Base-by-base conservation (phyloP, 2,113 vertebrate species). In the Pycnonotus jocosus region DNA sequence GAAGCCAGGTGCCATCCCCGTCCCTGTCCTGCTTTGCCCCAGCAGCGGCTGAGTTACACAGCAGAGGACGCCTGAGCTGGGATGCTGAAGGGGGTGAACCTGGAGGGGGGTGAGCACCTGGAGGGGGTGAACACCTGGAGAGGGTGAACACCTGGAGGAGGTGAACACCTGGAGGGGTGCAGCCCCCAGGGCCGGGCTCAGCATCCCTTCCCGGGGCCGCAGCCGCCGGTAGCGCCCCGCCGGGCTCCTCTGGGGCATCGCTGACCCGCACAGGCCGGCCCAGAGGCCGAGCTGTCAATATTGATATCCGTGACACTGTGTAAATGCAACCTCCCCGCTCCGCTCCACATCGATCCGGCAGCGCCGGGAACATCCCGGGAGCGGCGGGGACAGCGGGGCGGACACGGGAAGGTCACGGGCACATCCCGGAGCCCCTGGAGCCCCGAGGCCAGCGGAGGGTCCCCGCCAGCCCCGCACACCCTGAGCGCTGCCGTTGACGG, bases 31-130 rank as follows among this genome's bases (percentile, higher is more conserved):
- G 10, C 47, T 35, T 24, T 1, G 5, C 13, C 31, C 50, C 21
- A 0, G 1, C 0, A 2, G 23, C 0, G 37, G 19, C 28, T 2
- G 57, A 10, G 28, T 9, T 6, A 0, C 54, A 3, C 38, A 13
- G 48, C 47, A 0, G 11, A n/a, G 47, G 65, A 4, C 7, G 14
- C 44, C 28, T 0, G 44, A 38, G 38, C 23, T 0, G 56, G 9
- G 77, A 2, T 2, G 78, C n/a, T 4, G 0, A 11, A 17, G 47
- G 44, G 57, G 30, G 31, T n/a, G n/a, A n/a, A 24, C 27, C 65
- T 0, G 38, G 38, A 38, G 38, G 38, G 38, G 38, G 38, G 3
- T 0, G 37, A 48, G 8, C 28, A 24, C 27, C 65, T 0, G 38
- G 38, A 38, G 38, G 38, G 38, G 38, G 38, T 11, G 38, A 38